phyloP scores from a whole-genome alignment of 2,888 invertebrate genomes.

The Chrysina gloriosa region DNA sequence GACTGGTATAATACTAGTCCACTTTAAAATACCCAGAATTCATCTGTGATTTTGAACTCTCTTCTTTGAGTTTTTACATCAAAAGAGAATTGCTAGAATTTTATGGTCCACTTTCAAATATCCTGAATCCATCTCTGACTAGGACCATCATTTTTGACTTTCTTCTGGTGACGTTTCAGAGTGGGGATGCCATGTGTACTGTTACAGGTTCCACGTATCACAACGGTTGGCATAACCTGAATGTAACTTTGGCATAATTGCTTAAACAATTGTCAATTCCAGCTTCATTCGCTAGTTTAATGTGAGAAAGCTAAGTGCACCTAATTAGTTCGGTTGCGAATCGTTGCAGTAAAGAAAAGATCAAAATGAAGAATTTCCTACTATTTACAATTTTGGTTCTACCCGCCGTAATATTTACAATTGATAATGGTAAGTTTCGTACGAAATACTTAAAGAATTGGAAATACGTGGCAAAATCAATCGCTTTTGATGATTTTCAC shows the following conservation, averaged over 20 bases:
- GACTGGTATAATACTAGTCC: no score
- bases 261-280: slow-evolving; percentile 22
- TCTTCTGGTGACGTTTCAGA: slow-evolving; percentile 38
- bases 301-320: slow-evolving; percentile 28
- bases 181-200: slow-evolving; percentile 61
- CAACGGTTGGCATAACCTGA: slow-evolving; percentile 43
- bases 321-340: not conserved
- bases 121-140: not conserved
- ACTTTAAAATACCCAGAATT: not conserved
- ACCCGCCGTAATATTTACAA: slow-evolving; percentile 77
- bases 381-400: slow-evolving; percentile 75
- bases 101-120: not conserved
- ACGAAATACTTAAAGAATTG: slow-evolving; percentile 48
- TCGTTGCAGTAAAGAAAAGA: slow-evolving; percentile 5
- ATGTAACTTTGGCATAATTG: slow-evolving; percentile 7
- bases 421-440: slow-evolving; percentile 76
- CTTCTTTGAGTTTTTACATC: no score
- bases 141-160: not conserved
- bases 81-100: no score
- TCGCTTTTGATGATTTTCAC: not conserved
- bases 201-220: slow-evolving; percentile 61
- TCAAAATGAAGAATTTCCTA: slow-evolving; percentile 76
- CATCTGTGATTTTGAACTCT: no score
- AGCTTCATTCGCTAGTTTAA: slow-evolving; percentile 22
- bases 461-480: slow-evolving; percentile 66